Evolutionary conservation across 2,888 invertebrate species (phyloP).

Genomic region (Taphrorychus bicolor): DNA sequence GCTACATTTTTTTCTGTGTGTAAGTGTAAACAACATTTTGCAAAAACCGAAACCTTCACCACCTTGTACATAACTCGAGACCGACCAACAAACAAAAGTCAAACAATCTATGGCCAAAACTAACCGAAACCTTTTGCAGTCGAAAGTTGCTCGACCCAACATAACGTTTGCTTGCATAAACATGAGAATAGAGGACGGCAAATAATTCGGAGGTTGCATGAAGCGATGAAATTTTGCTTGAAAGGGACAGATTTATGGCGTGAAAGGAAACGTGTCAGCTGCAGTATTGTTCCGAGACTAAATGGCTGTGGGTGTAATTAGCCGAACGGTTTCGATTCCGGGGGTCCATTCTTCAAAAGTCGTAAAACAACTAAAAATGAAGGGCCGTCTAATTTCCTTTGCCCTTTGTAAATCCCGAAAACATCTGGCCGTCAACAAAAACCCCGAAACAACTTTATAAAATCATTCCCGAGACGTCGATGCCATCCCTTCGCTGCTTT

Average conservation of each 20-base stretch:
- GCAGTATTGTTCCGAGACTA: constrained; percentile 25
- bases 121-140: constrained; percentile 4
- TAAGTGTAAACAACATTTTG: neutral
- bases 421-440: constrained; percentile 28
- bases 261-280: constrained; percentile 39
- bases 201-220: constrained; percentile 27
- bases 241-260: constrained; percentile 38
- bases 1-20: too few relatives aligned
- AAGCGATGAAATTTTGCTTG: constrained; percentile 31
- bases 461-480: constrained; percentile 33
- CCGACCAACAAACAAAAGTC: neutral
- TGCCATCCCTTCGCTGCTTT: constrained; percentile 18
- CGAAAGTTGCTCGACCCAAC: constrained; percentile 27
- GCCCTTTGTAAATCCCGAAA: neutral
- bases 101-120: constrained; percentile 4
- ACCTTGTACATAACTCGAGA: too few relatives aligned
- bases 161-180: constrained; percentile 38
- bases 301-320: constrained; percentile 24
- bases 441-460: constrained; percentile 32
- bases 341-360: neutral
- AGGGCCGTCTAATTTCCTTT: neutral
- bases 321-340: constrained; percentile 12
- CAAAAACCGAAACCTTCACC: neutral
- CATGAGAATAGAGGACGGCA: constrained; percentile 32
- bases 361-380: neutral